Conservation (phyloP, 2,888 invertebrate genomes). For the Patella depressa region DNA sequence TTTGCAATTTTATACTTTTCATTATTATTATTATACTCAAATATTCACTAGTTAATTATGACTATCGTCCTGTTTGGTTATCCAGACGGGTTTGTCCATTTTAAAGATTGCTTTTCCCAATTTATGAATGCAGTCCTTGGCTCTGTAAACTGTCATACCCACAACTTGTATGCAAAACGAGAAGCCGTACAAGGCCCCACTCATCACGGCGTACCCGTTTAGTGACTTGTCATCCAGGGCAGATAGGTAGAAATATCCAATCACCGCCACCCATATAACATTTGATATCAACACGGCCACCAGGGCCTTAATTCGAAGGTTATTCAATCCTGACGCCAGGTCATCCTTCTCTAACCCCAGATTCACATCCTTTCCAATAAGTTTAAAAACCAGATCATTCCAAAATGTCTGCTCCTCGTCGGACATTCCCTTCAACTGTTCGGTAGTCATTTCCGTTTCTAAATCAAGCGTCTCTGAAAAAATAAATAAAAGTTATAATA, state of each 20-base stretch:
- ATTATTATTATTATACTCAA: not conserved
- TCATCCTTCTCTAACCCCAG: conserved; percentile 36
- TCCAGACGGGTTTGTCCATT: conserved; percentile 38
- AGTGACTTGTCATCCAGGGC: conserved; percentile 34
- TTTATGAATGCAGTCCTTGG: conserved; percentile 32
- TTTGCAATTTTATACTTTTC: not conserved
- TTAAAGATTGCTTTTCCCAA: conserved; percentile 37
- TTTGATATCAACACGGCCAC: conserved; percentile 38
- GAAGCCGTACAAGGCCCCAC: conserved; percentile 43
- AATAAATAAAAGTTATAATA: not conserved
- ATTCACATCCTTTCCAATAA: conserved; percentile 41
- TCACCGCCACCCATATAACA: conserved; percentile 38
- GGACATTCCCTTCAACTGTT: conserved; percentile 31
- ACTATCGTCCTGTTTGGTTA: conserved; percentile 22
- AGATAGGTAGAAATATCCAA: conserved; percentile 44
- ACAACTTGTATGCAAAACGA: conserved; percentile 45
- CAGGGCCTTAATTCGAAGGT: conserved; percentile 39
- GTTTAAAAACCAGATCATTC: conserved; percentile 34
- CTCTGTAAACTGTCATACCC: conserved; percentile 47
- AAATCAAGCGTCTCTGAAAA: conserved; percentile 16
- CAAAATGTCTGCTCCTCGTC: conserved; percentile 44
- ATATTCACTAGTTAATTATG: conserved; percentile 24
- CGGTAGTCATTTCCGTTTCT: conserved; percentile 18
- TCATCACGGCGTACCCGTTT: conserved; percentile 44
- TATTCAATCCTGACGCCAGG: conserved; percentile 36